Percentiles rank a stretch among this genome's conserved stretches.
Evolutionary conservation across 2,797 vertebrate genomes (phyloP).

Genomic region (Xiphophorus birchmanni): DNA sequence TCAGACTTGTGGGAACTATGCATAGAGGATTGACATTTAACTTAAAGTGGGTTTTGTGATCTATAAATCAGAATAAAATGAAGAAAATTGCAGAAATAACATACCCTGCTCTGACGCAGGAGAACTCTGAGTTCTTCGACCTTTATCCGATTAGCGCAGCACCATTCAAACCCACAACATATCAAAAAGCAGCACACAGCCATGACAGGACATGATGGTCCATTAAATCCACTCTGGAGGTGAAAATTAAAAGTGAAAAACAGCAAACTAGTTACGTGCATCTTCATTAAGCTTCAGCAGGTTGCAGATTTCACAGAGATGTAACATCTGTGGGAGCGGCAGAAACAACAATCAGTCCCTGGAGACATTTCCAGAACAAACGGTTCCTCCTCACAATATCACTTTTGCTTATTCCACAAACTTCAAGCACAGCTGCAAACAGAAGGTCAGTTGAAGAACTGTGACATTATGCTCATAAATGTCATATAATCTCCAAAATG

Average conservation of each 20-base stretch:
- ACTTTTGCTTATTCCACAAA: neutral
- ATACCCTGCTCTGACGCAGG: neutral
- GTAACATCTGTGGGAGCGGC: neutral
- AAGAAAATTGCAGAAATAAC: too few species aligned
- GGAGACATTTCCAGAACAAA: neutral
- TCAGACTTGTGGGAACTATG: too few species aligned
- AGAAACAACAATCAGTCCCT: neutral
- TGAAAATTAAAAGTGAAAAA: neutral
- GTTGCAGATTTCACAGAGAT: neutral
- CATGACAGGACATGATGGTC: neutral
- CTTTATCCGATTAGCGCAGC: neutral
- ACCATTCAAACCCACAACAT: neutral
- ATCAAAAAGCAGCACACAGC: neutral
- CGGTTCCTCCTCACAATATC: neutral
- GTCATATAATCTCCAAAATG: too few species aligned
- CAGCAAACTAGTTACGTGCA: neutral
- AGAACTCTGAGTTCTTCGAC: neutral
- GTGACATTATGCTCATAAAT: neutral
- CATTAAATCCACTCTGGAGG: neutral
- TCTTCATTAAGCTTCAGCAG: neutral
- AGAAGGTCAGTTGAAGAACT: neutral
- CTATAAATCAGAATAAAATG: too few species aligned
- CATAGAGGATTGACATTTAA: neutral
- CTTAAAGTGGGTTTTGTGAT: too few species aligned
- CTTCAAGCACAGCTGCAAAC: neutral